Percentiles rank a stretch among this genome's conserved stretches.
These are phyloP conservation scores for Oasisia sp. DNA, from an alignment of 2,888 invertebrate species.

Conservation along the genomic window DNA sequence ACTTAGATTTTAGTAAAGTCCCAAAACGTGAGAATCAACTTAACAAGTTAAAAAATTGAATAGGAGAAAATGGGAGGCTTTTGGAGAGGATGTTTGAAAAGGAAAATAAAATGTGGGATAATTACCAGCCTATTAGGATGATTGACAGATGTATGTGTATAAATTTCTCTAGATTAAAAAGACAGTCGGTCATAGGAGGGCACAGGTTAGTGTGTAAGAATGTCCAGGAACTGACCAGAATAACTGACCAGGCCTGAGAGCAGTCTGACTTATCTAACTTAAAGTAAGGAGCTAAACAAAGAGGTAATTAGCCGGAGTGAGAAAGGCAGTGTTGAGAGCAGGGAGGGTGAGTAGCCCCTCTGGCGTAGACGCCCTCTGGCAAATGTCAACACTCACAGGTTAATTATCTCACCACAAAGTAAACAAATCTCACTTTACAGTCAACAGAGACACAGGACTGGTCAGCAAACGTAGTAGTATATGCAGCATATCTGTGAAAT, in stretches of 20 bases:
- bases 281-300: slow-evolving; percentile 8
- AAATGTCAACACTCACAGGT: neutral
- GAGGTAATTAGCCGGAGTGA: neutral
- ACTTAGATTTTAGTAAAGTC: too few relatives aligned
- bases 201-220: too few relatives aligned
- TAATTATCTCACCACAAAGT: neutral
- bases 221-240: too few relatives aligned
- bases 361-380: neutral
- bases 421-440: neutral
- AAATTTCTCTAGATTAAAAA: too few relatives aligned
- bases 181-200: too few relatives aligned
- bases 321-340: neutral
- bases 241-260: neutral
- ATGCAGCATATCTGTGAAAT: neutral
- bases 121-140: too few relatives aligned
- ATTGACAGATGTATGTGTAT: too few relatives aligned
- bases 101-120: too few relatives aligned
- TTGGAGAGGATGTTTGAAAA: too few relatives aligned
- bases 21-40: too few relatives aligned
- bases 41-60: too few relatives aligned
- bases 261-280: neutral
- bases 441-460: neutral
- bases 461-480: neutral
- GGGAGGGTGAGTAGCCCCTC: neutral
- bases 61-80: too few relatives aligned